These are phyloP conservation scores for Rotaria macrura DNA, from an alignment of 2,888 invertebrate genomes.

Conservation along the genomic window DNA sequence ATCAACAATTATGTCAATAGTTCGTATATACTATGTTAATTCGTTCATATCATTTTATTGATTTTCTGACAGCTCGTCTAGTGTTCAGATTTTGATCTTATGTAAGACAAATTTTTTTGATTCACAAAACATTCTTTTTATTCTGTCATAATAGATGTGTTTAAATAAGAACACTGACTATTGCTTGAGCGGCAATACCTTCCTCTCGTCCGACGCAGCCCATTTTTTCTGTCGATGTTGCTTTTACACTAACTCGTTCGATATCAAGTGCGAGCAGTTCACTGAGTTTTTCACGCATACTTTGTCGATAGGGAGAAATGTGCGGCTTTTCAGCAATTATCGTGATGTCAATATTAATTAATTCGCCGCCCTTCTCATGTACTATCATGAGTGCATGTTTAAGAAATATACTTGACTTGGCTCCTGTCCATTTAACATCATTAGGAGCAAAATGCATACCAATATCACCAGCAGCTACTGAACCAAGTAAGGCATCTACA, in stretches of 20 bases:
- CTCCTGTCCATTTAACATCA: not conserved
- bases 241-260: conserved; percentile 8
- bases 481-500: conserved; percentile 20
- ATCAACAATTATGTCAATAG: too few species aligned
- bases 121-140: not conserved
- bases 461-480: conserved; percentile 20
- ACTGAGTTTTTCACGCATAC: not conserved
- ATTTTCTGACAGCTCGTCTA: too few species aligned
- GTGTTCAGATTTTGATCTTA: too few species aligned
- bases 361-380: not conserved
- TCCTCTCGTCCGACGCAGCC: not conserved
- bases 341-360: conserved; percentile 9
- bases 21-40: too few species aligned
- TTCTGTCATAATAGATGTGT: not conserved
- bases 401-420: not conserved
- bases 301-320: not conserved
- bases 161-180: not conserved
- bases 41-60: too few species aligned
- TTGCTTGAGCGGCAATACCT: conserved; percentile 14
- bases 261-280: not conserved
- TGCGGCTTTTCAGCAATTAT: conserved; percentile 16
- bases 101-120: too few species aligned
- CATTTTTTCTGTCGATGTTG: conserved; percentile 20
- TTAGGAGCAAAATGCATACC: not conserved
- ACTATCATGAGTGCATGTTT: not conserved